A percentile compares a stretch with the other conserved stretches of the same genome.
phyloP scores from a whole-genome alignment of 2,797 vertebrate genomes.

The Anguilla obscura region DNA sequence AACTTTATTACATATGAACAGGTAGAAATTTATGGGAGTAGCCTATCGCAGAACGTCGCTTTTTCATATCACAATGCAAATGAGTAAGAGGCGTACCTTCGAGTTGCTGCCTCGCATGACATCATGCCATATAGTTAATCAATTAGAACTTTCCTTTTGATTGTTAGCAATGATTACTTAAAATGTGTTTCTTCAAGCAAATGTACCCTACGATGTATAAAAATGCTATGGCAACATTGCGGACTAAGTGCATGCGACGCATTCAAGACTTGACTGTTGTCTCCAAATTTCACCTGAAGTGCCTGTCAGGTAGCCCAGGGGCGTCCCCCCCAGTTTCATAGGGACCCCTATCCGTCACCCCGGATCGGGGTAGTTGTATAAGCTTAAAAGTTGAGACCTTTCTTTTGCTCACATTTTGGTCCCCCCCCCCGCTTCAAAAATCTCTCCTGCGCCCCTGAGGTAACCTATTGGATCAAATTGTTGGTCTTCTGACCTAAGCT shows the following conservation, averaged over 20 bases:
- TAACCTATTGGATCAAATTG: constrained; percentile 10
- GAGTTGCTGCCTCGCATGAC: not conserved
- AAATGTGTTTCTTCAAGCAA: not conserved
- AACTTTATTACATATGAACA: not conserved
- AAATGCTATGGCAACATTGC: not conserved
- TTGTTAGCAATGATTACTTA: not conserved
- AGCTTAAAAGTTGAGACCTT: no score
- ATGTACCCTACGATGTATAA: not conserved
- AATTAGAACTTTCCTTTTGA: not conserved
- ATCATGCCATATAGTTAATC: not conserved
- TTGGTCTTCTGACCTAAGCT: not conserved
- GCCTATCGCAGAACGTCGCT: not conserved
- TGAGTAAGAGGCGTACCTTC: not conserved
- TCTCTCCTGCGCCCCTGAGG: no score
- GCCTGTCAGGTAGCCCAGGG: not conserved
- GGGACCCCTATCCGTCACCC: no score
- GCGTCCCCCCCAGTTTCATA: no score
- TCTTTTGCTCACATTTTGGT: no score
- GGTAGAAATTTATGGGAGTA: constrained; percentile 5
- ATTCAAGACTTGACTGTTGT: not conserved
- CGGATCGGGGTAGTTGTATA: no score
- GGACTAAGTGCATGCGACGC: not conserved
- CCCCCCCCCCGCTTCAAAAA: no score
- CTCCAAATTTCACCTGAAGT: not conserved
- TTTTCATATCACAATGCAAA: not conserved